Percentiles rank a stretch among this genome's conserved stretches.
Evolutionary conservation across 2,113 vertebrate species (phyloP).

Genomic region (Rhea americana): DNA sequence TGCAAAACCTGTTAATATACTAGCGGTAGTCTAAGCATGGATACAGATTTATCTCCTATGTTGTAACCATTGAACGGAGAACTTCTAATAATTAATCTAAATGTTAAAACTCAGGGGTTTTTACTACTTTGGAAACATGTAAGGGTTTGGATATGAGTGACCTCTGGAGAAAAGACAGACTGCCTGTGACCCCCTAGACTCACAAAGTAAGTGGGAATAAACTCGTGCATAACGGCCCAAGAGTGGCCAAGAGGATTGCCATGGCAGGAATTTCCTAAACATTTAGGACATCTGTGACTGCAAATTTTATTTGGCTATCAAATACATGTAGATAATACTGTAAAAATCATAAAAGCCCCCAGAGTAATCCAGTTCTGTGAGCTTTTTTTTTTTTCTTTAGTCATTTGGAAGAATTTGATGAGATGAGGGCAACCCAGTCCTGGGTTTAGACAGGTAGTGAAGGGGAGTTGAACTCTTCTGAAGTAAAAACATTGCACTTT

Average conservation of each 20-base stretch:
- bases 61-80: neutral
- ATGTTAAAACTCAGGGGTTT: neutral
- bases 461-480: neutral
- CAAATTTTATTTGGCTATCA: neutral
- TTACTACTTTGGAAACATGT: neutral
- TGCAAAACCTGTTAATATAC: neutral
- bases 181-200: neutral
- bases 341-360: neutral
- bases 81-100: neutral
- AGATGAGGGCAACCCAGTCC: neutral
- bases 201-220: neutral
- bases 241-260: neutral
- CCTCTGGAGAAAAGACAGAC: neutral
- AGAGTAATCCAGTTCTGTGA: neutral
- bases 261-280: neutral
- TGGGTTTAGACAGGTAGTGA: neutral
- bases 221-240: neutral
- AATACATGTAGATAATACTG: neutral
- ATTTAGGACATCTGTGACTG: neutral
- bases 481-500: neutral
- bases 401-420: neutral
- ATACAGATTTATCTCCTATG: neutral
- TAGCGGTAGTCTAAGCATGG: neutral
- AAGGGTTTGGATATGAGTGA: neutral
- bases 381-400: neutral